Percentiles rank a stretch among this genome's conserved stretches.
Evolutionary conservation across 2,113 vertebrate genomes (phyloP).

Genomic region (Crotalus helleri): DNA sequence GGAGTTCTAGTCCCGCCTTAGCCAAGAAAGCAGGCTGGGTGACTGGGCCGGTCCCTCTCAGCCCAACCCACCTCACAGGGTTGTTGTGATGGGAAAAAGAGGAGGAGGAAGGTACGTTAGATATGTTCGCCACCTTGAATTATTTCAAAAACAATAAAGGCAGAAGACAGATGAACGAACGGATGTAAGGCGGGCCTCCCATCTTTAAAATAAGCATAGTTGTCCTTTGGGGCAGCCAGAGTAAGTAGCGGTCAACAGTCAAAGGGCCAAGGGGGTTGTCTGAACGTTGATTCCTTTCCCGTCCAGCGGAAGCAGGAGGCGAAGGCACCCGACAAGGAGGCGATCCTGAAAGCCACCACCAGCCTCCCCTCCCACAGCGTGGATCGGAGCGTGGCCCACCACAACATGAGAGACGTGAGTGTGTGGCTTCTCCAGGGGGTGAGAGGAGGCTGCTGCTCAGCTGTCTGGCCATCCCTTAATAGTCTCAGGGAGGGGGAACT

Average conservation of each 20-base stretch:
- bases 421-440: background rate
- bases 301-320: constrained; percentile 91
- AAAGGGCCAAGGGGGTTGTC: background rate
- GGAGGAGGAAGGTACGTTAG: background rate
- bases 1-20: background rate
- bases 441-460: background rate
- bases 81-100: background rate
- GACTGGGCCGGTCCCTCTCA: background rate
- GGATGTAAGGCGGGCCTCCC: background rate
- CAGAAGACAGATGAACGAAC: background rate
- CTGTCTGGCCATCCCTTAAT: background rate
- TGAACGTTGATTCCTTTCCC: constrained; percentile 11
- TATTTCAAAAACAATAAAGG: background rate
- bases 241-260: too few species aligned
- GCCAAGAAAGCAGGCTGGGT: background rate
- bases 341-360: constrained; percentile 89
- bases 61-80: background rate
- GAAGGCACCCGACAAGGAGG: constrained; percentile 94
- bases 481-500: background rate
- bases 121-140: background rate
- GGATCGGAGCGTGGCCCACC: constrained; percentile 85
- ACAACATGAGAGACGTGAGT: constrained; percentile 92
- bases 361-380: constrained; percentile 77
- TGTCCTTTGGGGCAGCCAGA: background rate
- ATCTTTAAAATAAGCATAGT: background rate